These are phyloP conservation scores for Lasiurus borealis DNA, from an alignment of 2,113 vertebrate species.

Conservation along the genomic window DNA sequence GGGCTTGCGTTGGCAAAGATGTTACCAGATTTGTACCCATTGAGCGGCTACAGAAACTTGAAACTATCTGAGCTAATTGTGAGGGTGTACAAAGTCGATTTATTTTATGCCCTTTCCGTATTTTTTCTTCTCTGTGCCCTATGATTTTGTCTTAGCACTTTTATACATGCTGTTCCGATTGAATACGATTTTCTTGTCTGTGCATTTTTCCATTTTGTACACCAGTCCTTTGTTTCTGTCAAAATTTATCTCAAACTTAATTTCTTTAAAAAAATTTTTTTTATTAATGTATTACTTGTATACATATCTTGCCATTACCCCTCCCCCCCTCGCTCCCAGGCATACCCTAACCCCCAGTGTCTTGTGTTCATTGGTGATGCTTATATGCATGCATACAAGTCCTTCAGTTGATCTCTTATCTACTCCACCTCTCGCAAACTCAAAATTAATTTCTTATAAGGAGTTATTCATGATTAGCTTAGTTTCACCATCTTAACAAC, in stretches of 20 bases:
- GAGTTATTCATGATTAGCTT: slow-evolving; percentile 16
- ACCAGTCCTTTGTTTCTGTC: not conserved
- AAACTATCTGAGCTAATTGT: not conserved
- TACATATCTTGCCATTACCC: too few species aligned
- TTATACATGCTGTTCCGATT: not conserved
- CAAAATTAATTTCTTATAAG: slow-evolving; percentile 49
- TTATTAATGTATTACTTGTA: too few species aligned
- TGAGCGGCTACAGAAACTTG: not conserved
- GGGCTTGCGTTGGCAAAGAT: not conserved
- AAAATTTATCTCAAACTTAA: slow-evolving; percentile 46
- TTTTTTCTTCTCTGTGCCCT: not conserved
- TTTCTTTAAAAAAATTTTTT: slow-evolving; percentile 46
- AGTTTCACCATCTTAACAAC: not conserved
- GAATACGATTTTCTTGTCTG: not conserved
- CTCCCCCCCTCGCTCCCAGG: too few species aligned
- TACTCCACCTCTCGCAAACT: too few species aligned
- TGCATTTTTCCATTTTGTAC: not conserved
- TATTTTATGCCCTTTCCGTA: not conserved
- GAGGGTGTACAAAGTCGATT: not conserved
- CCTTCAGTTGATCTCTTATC: too few species aligned
- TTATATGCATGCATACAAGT: too few species aligned
- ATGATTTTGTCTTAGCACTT: not conserved
- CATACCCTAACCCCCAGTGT: too few species aligned
- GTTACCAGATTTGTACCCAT: not conserved
- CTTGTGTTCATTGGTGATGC: too few species aligned